phyloP scores from a whole-genome alignment of 2,888 invertebrate species.

The Cantharis lateralis region DNA sequence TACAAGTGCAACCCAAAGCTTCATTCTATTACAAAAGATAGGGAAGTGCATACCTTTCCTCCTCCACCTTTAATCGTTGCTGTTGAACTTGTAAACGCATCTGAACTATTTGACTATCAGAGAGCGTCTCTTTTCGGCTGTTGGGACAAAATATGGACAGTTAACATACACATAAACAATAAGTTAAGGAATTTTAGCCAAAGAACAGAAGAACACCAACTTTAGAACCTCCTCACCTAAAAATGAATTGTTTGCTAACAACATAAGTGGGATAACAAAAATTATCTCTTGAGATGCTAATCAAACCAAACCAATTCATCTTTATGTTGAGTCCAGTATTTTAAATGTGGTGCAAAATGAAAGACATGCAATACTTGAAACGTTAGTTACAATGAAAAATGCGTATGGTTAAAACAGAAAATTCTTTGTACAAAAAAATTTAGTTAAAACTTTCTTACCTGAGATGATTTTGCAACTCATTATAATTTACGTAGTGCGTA shows the following conservation, averaged over 20 bases:
- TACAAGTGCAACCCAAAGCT: constrained; percentile 16
- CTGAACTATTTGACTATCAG: constrained; percentile 80
- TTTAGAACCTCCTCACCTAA: neutral
- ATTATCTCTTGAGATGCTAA: neutral
- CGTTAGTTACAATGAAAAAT: constrained; percentile 51
- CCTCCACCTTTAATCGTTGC: constrained; percentile 79
- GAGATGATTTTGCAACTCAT: constrained; percentile 82
- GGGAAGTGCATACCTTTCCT: constrained; percentile 70
- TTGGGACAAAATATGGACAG: constrained; percentile 50
- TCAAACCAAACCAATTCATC: neutral
- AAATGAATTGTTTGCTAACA: neutral
- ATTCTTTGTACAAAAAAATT: neutral
- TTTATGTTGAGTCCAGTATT: neutral
- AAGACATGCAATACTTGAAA: constrained; percentile 44
- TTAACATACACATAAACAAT: constrained; percentile 25
- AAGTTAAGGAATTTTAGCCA: constrained; percentile 6
- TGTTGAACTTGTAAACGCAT: constrained; percentile 80
- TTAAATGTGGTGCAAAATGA: constrained; percentile 18
- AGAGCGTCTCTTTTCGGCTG: constrained; percentile 71
- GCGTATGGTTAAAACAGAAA: constrained; percentile 39
- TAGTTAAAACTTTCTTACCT: constrained; percentile 63
- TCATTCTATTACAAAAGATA: constrained; percentile 21
- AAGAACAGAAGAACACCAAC: constrained; percentile 14
- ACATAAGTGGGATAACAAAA: neutral
- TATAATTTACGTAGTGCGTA: constrained; percentile 82